Percentiles rank a stretch among this genome's conserved stretches.
phyloP scores from a whole-genome alignment of 2,888 invertebrate genomes.

The Stegophylla sp. region DNA sequence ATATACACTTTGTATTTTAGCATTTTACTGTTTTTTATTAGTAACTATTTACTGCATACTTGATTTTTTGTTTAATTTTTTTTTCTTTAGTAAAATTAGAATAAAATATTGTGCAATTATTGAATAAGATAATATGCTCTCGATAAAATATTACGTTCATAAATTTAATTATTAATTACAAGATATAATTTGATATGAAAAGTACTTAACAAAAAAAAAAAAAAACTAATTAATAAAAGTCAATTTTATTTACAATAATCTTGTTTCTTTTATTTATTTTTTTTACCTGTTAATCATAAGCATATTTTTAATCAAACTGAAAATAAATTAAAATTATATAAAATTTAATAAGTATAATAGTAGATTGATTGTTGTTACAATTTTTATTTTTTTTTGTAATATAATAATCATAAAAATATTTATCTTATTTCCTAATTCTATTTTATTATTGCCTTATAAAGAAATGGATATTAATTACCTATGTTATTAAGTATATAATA shows the following conservation, averaged over 20 bases:
- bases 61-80: slow-evolving; percentile 12
- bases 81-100: slow-evolving; percentile 33
- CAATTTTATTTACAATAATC: slow-evolving; percentile 8
- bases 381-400: slow-evolving; percentile 36
- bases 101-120: slow-evolving; percentile 30
- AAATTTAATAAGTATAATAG: slow-evolving; percentile 11
- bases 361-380: slow-evolving; percentile 32
- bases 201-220: slow-evolving; percentile 19
- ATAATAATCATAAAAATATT: slow-evolving; percentile 28
- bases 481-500: no score
- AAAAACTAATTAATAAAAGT: no score
- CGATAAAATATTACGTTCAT: not conserved
- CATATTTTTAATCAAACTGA: slow-evolving; percentile 30
- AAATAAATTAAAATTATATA: slow-evolving; percentile 40
- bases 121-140: slow-evolving; percentile 4
- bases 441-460: not conserved
- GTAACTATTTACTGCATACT: slow-evolving; percentile 44
- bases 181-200: not conserved
- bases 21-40: slow-evolving; percentile 48
- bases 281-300: slow-evolving; percentile 39
- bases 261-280: slow-evolving; percentile 46
- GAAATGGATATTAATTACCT: no score
- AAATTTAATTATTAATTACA: not conserved
- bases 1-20: slow-evolving; percentile 31
- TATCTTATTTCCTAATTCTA: slow-evolving; percentile 15